phyloP scores from a whole-genome alignment of 2,888 invertebrate species.

The Anaspis maculata region DNA sequence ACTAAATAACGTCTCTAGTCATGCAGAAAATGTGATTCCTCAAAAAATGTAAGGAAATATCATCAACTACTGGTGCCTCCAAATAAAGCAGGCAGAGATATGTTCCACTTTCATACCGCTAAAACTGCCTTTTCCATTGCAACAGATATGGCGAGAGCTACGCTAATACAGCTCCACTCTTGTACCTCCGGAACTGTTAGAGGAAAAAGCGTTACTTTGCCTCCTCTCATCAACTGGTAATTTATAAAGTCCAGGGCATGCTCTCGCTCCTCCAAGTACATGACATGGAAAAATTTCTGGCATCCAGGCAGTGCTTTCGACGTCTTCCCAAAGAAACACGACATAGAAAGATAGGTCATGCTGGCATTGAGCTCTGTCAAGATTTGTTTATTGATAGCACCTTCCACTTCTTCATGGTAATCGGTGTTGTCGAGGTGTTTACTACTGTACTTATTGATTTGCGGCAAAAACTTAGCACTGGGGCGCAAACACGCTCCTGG shows the following conservation, averaged over 20 bases:
- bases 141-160: constrained; percentile 39
- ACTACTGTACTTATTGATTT: too few species aligned
- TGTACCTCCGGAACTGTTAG: constrained; percentile 30
- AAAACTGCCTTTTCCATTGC: constrained; percentile 35
- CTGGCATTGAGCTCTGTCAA: constrained; percentile 51
- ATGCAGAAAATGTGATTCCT: too few species aligned
- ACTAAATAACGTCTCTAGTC: too few species aligned
- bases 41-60: too few species aligned
- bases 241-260: constrained; percentile 43
- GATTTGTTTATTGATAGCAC: constrained; percentile 48
- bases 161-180: constrained; percentile 39
- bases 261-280: constrained; percentile 45
- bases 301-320: constrained; percentile 42
- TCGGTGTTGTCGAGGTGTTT: too few species aligned
- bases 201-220: constrained; percentile 34
- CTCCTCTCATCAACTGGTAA: constrained; percentile 45
- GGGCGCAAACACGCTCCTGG: too few species aligned
- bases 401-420: constrained; percentile 40
- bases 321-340: constrained; percentile 44
- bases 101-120: constrained; percentile 23
- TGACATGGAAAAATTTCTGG: constrained; percentile 42
- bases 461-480: constrained; percentile 4
- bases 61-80: too few species aligned
- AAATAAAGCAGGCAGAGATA: too few species aligned
- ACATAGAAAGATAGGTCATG: constrained; percentile 55